Evolutionary conservation across 2,888 invertebrate species (phyloP).

Genomic region (Hyles lineata): DNA sequence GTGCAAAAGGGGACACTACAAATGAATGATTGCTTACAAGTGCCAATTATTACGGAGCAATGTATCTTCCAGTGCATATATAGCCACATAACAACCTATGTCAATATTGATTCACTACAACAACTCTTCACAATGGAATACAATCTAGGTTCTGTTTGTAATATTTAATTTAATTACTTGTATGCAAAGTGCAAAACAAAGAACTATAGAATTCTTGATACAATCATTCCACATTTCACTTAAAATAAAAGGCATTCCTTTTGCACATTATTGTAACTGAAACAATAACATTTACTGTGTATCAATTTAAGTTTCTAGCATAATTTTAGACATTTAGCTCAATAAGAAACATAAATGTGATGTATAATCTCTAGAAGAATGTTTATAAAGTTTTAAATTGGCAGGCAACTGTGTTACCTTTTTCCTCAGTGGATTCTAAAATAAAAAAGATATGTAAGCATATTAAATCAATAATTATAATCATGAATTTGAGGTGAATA

Average conservation of each 20-base stretch:
- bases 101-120: conserved; percentile 20
- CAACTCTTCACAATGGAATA: background rate
- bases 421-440: conserved; percentile 15
- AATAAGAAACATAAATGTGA: background rate
- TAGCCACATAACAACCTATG: conserved; percentile 37
- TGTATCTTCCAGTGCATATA: conserved; percentile 41
- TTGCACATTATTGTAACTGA: conserved; percentile 10
- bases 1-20: conserved; percentile 59
- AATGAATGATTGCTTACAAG: conserved; percentile 83
- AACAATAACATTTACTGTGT: background rate
- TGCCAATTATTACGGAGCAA: conserved; percentile 62
- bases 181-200: background rate
- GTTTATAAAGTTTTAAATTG: background rate
- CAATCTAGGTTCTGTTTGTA: background rate
- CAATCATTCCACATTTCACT: background rate
- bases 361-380: background rate
- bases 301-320: background rate
- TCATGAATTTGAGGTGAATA: background rate
- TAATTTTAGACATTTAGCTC: background rate
- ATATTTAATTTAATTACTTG: background rate
- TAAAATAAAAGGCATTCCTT: conserved; percentile 14
- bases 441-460: background rate
- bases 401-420: conserved; percentile 7
- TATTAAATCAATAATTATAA: background rate
- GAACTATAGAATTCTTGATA: background rate